phyloP scores from a whole-genome alignment of 1,140 invertebrate species.

The Daktulosphaira vitifoliae region DNA sequence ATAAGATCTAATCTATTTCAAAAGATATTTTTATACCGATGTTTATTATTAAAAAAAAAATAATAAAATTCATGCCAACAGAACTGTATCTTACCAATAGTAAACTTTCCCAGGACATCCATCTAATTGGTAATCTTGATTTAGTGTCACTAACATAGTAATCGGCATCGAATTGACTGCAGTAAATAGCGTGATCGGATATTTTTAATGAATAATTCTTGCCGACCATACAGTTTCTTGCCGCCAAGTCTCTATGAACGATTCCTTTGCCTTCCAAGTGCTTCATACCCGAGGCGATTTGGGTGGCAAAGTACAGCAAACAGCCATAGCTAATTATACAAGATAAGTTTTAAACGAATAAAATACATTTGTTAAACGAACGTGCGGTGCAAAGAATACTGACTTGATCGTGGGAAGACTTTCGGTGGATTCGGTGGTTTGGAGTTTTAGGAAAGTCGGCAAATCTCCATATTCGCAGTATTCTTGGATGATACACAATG shows the following conservation, averaged over 20 bases:
- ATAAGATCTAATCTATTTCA: too few relatives aligned
- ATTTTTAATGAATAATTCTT: slow-evolving; percentile 73
- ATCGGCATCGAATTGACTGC: slow-evolving; percentile 68
- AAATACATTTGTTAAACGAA: background rate
- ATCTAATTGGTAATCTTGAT: slow-evolving; percentile 69
- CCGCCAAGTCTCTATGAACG: slow-evolving; percentile 67
- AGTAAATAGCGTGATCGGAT: slow-evolving; percentile 83
- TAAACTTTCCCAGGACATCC: slow-evolving; percentile 81
- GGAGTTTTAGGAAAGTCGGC: slow-evolving; percentile 53
- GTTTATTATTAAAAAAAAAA: too few relatives aligned
- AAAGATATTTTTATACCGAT: too few relatives aligned
- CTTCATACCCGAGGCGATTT: slow-evolving; percentile 81
- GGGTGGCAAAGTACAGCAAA: slow-evolving; percentile 70
- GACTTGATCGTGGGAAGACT: slow-evolving; percentile 39
- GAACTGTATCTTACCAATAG: slow-evolving; percentile 60
- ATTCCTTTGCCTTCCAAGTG: slow-evolving; percentile 68
- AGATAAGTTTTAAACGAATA: too few relatives aligned
- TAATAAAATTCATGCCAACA: too few relatives aligned
- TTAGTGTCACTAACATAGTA: slow-evolving; percentile 77
- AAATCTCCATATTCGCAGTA: slow-evolving; percentile 77
- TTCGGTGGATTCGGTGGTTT: background rate
- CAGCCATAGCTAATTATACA: slow-evolving; percentile 68
- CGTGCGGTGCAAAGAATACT: too few relatives aligned
- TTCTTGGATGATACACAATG: slow-evolving; percentile 74
- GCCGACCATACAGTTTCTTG: slow-evolving; percentile 78